Evolutionary conservation across 2,797 vertebrate genomes (phyloP), one percentile per base, ranked within the genome.

Genomic region (Bryconaethiops microstoma): DNA sequence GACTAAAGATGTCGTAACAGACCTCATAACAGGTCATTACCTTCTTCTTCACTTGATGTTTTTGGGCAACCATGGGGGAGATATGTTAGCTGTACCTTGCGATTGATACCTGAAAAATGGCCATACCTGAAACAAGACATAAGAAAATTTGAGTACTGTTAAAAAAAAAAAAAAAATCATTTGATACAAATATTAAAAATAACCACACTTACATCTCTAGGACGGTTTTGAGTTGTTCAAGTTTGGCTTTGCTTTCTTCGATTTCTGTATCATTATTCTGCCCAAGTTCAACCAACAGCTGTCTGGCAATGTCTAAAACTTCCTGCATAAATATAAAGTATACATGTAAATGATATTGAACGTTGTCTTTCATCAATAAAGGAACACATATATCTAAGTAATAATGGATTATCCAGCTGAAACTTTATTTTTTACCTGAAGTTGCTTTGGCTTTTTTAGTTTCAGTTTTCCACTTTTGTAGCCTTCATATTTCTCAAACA

Each of bases 21-120:
- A 35, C 35, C 29, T 29, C 35, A 35, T 4, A 7, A 17, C 16
- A 12, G 16, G 1, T 39, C 14, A 35, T 69, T 91, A 96, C 96
- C 96, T 93, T 97, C 96, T 77, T 97, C 96, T 88, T 96, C 96
- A 89, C 96, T 97, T 59, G 96, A 97, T 9, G 96, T 96, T 91
- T 97, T 97, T 74, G 95, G 95, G 87, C 96, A 96, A 39, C 96
- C 96, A 79, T 96, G 95, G 71, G 96, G 96, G 21, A 97, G 95
- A 80, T 97, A 96, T 0, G 95, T 97, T 86, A 97, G 83, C 25
- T 97, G 96, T 63, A 97, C 96, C 88, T 97, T 97, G 68, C 96
- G 96, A 89, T 97, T 97, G 89, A 97, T 97, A 84, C 96, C 96
- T 84, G 96, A 96, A 92, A 97, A 97, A 91, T 96, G 96, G 0